Evolutionary conservation across 2,888 invertebrate genomes (phyloP), one percentile per base, ranked within the genome.

Genomic region (Drosophila sordidula): DNA sequence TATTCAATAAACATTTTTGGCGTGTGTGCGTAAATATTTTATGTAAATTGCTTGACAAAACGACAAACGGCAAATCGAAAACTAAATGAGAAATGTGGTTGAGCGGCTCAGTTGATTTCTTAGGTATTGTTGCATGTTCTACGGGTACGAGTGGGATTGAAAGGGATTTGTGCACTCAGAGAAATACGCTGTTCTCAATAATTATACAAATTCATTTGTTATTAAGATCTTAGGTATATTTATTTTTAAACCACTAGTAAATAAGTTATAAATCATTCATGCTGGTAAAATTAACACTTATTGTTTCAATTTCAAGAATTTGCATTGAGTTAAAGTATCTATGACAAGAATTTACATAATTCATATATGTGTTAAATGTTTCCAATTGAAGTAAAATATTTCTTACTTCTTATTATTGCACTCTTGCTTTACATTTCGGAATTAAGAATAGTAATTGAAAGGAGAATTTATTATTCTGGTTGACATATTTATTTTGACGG

Each of bases 1-100:
- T 63, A 75, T 69, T 59, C 51, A 63, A 81, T 71, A 70, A 70
- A 51, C 58, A 58, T 61, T 58, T 74, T 50, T 38, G n/a, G 34
- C 34, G 32, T 25, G 34, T 50, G 54, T 54, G 51, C 18, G 52
- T 38, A 49, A 56, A 69, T 64, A 75, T 59, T 67, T 73, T 59
- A 75, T 76, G 70, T 12, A 65, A 72, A 69, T 56, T 76, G 56
- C 62, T 65, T 36, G 44, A 34, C 47, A 12, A 52, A 69, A 9
- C 22, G 45, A 46, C 36, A 50, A 58, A 18, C 32, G 39, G 25
- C 16, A 55, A 61, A 51, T 18, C 52, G 55, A 46, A 52, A 70
- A 18, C 46, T 47, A 52, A 61, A 51, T 59, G 42, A 14, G 41
- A 69, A 68, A 52, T 38, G 44, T 18, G 47, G 25, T n/a, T 41